Percentiles rank a stretch among this genome's conserved stretches.
Evolutionary conservation across 2,888 invertebrate genomes (phyloP).

Genomic region (Athalia rosae): DNA sequence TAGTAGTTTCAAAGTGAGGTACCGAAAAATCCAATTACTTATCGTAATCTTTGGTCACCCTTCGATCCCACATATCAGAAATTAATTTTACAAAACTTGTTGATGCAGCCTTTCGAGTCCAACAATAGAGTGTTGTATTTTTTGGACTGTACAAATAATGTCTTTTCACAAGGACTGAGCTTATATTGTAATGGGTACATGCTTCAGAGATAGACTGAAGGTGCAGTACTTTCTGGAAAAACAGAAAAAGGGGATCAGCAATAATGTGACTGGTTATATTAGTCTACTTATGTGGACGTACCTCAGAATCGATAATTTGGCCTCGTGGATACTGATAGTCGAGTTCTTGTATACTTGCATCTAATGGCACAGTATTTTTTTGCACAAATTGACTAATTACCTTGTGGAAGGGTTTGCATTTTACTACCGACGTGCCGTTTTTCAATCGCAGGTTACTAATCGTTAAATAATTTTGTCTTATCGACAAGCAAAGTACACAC

Average conservation of each 20-base stretch:
- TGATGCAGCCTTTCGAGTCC: constrained; percentile 71
- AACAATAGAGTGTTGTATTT: constrained; percentile 67
- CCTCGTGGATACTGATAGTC: background rate
- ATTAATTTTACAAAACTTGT: constrained; percentile 71
- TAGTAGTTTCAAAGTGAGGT: background rate
- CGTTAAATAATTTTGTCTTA: background rate
- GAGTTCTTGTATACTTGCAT: background rate
- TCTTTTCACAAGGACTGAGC: constrained; percentile 55
- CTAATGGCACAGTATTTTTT: background rate
- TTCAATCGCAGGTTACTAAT: background rate
- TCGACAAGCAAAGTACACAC: constrained; percentile 38
- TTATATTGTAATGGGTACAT: constrained; percentile 65
- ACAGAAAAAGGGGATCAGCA: background rate
- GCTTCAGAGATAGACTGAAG: constrained; percentile 58
- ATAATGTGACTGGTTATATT: background rate
- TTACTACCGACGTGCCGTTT: background rate
- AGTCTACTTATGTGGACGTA: background rate
- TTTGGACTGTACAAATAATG: constrained; percentile 65
- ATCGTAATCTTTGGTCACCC: constrained; percentile 60
- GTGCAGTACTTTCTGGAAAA: background rate
- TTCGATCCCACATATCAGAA: constrained; percentile 61
- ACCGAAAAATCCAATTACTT: constrained; percentile 58
- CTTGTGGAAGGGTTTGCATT: background rate
- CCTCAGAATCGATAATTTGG: background rate
- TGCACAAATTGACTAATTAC: background rate